Evolutionary conservation across 2,113 vertebrate species (phyloP).

Genomic region (Pelecanus crispus): DNA sequence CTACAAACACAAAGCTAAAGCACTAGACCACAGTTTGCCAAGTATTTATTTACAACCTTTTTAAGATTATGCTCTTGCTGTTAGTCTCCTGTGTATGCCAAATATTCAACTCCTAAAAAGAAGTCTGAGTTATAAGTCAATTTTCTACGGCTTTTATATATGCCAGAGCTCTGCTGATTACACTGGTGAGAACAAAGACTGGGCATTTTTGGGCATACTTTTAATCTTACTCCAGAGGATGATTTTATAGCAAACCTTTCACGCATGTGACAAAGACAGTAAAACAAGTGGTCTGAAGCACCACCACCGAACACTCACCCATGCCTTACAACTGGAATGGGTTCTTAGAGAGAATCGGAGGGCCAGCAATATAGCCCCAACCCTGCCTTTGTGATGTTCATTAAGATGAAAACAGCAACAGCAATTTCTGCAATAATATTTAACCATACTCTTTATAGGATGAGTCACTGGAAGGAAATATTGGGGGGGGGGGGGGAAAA

Average conservation of each 20-base stretch:
- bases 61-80: background rate
- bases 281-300: background rate
- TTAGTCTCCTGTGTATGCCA: background rate
- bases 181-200: background rate
- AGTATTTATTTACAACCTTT: background rate
- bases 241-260: background rate
- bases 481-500: too few relatives aligned
- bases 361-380: background rate
- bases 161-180: background rate
- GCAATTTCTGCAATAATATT: background rate
- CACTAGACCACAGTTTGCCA: background rate
- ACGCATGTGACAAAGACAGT: background rate
- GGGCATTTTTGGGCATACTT: background rate
- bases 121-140: background rate
- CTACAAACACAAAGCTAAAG: background rate
- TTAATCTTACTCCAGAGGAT: background rate
- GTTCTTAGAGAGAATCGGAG: background rate
- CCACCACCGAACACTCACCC: fast-evolving
- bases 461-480: background rate
- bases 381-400: background rate
- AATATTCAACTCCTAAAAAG: constrained; percentile 15
- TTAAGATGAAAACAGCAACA: background rate
- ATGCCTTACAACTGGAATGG: background rate
- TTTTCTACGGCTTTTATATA: background rate
- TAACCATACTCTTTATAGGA: background rate